Base-by-base conservation (phyloP, 2,113 vertebrate species). In the Capreolus pygargus region DNA sequence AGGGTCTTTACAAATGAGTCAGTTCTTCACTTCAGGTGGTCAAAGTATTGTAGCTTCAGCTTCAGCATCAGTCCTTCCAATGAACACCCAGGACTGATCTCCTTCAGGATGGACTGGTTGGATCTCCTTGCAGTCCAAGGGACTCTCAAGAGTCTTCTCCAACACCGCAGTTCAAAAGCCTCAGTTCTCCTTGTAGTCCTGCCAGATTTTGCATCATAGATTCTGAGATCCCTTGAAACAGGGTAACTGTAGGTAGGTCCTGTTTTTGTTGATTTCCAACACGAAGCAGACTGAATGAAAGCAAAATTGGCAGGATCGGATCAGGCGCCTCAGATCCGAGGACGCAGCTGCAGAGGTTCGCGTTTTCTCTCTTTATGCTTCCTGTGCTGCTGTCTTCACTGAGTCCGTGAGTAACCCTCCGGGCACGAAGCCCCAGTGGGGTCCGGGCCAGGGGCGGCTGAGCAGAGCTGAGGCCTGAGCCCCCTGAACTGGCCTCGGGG, bases 311-410 rank as follows among this genome's bases (percentile, higher is more conserved):
- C 50, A 15, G 79, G 19, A 9, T n/a, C 2, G 3, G 81, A 5
- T 27, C 52, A 5, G 21, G 7, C 1, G 1, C 81, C 81, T 36
- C 11, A 3, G 52, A 25, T 1, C 81, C 1, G 2, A 14, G n/a
- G 50, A 27, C 7, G 1, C 13, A 27, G n/a, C 1, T 2, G 21
- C 81, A 16, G 52, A 27, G 52, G 27, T 6, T 12, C 33, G 1
- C 1, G 21, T 2, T 16, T 54, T 10, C 52, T 25, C 0, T 9
- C n/a, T 27, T 3, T 54, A 4, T 7, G 12, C 33, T 5, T 57
- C 33, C n/a, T 39, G 81, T 5, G n/a, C 13, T 16, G n/a, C 1
- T 1, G 1, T 9, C 21, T 2, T 15, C 50, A 39, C 14, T 2
- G n/a, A 57, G 79, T 27, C 54, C 52, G 2, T 16, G 82, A 27